phyloP scores from a whole-genome alignment of 2,888 invertebrate species.

The Microchrysa polita region DNA sequence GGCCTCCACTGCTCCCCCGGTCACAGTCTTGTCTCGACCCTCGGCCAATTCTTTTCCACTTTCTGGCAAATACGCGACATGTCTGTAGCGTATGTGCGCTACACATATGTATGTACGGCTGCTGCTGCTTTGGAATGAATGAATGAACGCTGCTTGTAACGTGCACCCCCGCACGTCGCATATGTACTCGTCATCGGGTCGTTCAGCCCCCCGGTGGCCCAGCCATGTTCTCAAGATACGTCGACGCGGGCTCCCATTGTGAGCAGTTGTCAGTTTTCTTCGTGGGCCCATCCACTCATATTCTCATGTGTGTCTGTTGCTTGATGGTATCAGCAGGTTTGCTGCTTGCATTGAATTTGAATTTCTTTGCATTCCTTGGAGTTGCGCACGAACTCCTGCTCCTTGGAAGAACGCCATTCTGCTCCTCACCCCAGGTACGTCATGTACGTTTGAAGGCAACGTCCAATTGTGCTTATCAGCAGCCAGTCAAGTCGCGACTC shows the following conservation, averaged over 20 bases:
- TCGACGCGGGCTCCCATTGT: too few species aligned
- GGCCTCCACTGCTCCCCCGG: not conserved
- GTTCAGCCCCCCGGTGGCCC: too few species aligned
- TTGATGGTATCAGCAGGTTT: constrained; percentile 27
- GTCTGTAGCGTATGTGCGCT: too few species aligned
- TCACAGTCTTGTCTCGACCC: not conserved
- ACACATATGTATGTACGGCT: not conserved
- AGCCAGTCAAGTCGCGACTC: too few species aligned
- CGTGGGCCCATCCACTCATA: not conserved
- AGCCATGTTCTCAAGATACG: too few species aligned
- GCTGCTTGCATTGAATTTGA: constrained; percentile 11
- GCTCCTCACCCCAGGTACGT: too few species aligned
- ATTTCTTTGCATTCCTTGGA: constrained; percentile 7
- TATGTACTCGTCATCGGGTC: not conserved
- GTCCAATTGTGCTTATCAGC: too few species aligned
- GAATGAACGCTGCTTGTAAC: constrained; percentile 41
- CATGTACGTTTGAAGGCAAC: too few species aligned
- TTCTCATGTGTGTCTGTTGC: not conserved
- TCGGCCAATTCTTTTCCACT: not conserved
- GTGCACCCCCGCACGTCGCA: not conserved
- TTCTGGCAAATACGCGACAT: constrained; percentile 10
- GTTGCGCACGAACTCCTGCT: constrained; percentile 40
- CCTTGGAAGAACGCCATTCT: too few species aligned
- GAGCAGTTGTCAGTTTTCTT: too few species aligned
- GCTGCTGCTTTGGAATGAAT: constrained; percentile 31